phyloP scores from a whole-genome alignment of 1,140 invertebrate species.

The Macrosteles quadrilineatus region DNA sequence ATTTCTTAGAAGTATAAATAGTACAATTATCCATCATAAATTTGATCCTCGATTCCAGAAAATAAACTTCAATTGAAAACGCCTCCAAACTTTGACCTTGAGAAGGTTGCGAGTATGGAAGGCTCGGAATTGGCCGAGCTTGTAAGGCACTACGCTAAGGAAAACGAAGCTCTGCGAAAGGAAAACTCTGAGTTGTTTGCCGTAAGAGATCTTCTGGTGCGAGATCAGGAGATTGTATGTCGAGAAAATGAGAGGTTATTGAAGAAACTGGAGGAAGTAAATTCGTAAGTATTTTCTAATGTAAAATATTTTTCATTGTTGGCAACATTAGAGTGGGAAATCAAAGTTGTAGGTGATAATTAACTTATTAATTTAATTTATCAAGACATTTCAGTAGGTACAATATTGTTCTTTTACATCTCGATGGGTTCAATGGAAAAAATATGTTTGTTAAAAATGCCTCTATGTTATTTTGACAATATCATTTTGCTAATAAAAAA shows the following conservation, averaged over 20 bases:
- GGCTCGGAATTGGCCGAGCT: slow-evolving; percentile 68
- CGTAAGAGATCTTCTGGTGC: slow-evolving; percentile 73
- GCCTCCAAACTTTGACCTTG: slow-evolving; percentile 65
- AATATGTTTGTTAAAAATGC: too few species aligned
- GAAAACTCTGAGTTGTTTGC: slow-evolving; percentile 87
- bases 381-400: too few species aligned
- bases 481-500: too few species aligned
- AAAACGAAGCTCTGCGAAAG: slow-evolving; percentile 81
- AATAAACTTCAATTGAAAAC: slow-evolving; percentile 14
- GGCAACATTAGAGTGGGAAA: too few species aligned
- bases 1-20: too few species aligned
- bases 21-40: too few species aligned
- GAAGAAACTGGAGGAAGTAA: slow-evolving; percentile 85
- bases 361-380: too few species aligned
- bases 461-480: too few species aligned
- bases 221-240: slow-evolving; percentile 88
- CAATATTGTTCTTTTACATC: too few species aligned
- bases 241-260: slow-evolving; percentile 86
- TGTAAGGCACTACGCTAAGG: slow-evolving; percentile 76
- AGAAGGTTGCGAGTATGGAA: slow-evolving; percentile 71
- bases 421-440: too few species aligned
- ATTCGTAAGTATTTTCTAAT: slow-evolving; percentile 69
- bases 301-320: slow-evolving; percentile 7
- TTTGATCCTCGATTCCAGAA: too few species aligned
- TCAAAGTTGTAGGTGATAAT: too few species aligned